Evolutionary conservation across 2,113 vertebrate genomes (phyloP).

Genomic region (Argyrosomus japonicus): DNA sequence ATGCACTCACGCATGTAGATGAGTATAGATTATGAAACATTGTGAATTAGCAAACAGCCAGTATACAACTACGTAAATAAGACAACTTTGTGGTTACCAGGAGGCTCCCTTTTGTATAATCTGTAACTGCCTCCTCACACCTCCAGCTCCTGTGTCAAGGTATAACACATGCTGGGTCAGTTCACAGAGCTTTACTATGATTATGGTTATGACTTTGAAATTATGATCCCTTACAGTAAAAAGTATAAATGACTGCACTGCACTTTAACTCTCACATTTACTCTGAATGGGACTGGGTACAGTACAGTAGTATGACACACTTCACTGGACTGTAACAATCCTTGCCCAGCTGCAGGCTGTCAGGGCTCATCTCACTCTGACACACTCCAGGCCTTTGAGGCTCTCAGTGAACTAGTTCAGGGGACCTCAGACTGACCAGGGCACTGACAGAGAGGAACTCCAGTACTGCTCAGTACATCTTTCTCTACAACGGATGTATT

Average conservation of each 20-base stretch:
- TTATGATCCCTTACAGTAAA: not conserved
- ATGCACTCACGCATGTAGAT: too few relatives aligned
- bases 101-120: not conserved
- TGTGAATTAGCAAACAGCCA: too few relatives aligned
- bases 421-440: slow-evolving; percentile 39
- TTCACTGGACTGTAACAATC: slow-evolving; percentile 37
- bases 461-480: slow-evolving; percentile 9
- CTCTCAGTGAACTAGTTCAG: slow-evolving; percentile 50
- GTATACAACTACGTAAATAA: too few relatives aligned
- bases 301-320: not conserved
- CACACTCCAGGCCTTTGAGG: slow-evolving; percentile 52
- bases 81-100: not conserved
- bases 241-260: not conserved
- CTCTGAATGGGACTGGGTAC: not conserved
- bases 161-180: not conserved
- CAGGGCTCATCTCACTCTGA: slow-evolving; percentile 48
- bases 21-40: too few relatives aligned
- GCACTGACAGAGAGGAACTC: slow-evolving; percentile 16
- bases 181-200: not conserved
- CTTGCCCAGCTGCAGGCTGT: slow-evolving; percentile 58
- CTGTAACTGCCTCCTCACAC: not conserved
- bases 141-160: not conserved
- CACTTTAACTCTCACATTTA: not conserved
- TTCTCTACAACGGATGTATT: not conserved
- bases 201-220: not conserved